phyloP scores from a whole-genome alignment of 2,113 vertebrate genomes.

The Tenrec ecaudatus region DNA sequence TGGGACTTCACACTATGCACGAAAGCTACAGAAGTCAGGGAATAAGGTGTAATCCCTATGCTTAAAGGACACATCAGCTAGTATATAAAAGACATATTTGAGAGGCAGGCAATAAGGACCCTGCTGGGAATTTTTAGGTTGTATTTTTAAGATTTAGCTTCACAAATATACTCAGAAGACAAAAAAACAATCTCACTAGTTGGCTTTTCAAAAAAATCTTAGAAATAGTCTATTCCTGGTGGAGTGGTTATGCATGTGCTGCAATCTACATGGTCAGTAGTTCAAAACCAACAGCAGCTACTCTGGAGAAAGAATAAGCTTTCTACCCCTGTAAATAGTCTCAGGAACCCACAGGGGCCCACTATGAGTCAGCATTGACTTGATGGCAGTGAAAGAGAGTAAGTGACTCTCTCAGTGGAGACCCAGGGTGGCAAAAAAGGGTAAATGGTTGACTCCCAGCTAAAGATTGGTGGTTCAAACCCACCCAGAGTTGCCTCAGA shows the following conservation, averaged over 20 bases:
- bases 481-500: neutral
- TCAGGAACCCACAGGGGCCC: too few relatives aligned
- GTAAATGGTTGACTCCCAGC: neutral
- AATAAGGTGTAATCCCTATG: conserved; percentile 9
- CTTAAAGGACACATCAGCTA: neutral
- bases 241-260: too few relatives aligned
- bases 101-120: neutral
- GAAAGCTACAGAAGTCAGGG: conserved; percentile 28
- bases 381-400: too few relatives aligned
- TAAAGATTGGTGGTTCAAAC: neutral
- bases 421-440: neutral
- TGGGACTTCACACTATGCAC: neutral
- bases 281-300: too few relatives aligned
- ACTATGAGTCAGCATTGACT: too few relatives aligned
- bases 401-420: neutral
- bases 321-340: too few relatives aligned
- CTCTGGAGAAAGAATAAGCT: too few relatives aligned
- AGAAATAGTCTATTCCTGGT: neutral
- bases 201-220: neutral
- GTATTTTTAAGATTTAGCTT: conserved; percentile 37
- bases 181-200: conserved; percentile 4
- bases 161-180: neutral
- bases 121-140: conserved; percentile 8
- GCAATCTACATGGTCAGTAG: too few relatives aligned
- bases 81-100: neutral